phyloP scores from a whole-genome alignment of 2,113 vertebrate species.

The Bucco capensis region DNA sequence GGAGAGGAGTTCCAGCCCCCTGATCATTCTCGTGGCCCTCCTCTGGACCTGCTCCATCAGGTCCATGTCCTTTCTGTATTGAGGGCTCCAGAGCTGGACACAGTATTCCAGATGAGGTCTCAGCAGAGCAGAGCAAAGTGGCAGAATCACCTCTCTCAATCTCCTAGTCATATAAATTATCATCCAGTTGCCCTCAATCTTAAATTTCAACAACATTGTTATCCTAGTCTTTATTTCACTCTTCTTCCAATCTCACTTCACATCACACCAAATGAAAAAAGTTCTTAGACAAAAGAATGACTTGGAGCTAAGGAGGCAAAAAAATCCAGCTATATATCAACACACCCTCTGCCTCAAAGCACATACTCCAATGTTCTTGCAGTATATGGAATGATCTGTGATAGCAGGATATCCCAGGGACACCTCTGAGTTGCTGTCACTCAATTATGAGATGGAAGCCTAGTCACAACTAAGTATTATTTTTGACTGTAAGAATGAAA shows the following conservation, averaged over 20 bases:
- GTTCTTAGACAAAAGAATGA: not conserved
- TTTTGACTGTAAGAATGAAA: not conserved
- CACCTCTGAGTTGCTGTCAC: not conserved
- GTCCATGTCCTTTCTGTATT: too few species aligned
- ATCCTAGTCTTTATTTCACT: not conserved
- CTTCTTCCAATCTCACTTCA: not conserved
- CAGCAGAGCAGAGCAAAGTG: too few species aligned
- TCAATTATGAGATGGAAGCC: not conserved
- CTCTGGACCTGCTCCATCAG: too few species aligned
- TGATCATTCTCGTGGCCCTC: too few species aligned
- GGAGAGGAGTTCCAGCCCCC: too few species aligned
- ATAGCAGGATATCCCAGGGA: not conserved
- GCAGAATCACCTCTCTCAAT: too few species aligned
- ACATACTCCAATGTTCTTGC: not conserved
- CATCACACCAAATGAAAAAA: not conserved
- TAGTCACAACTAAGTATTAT: not conserved
- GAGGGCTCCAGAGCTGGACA: too few species aligned
- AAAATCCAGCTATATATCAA: rapidly evolving
- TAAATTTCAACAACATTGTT: not conserved
- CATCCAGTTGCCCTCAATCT: not conserved
- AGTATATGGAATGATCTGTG: not conserved
- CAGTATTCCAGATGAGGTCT: too few species aligned
- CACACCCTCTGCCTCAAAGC: not conserved
- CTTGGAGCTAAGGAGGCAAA: not conserved
- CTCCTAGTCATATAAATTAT: too few species aligned